Evolutionary conservation across 2,888 invertebrate genomes (phyloP).

Genomic region (Agrotis exclamationis): DNA sequence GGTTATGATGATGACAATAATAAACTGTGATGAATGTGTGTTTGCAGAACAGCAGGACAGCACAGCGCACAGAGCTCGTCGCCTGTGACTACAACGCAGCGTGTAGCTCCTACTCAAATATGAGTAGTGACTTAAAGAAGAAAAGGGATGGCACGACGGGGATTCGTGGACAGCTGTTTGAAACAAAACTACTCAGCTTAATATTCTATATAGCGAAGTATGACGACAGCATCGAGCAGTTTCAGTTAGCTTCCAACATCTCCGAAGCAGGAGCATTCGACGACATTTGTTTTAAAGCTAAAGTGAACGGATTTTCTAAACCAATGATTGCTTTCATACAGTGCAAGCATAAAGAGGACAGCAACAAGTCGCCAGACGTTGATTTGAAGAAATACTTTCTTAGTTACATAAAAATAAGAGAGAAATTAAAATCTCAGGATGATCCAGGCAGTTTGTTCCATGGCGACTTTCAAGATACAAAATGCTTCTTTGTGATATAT

Average conservation of each 20-base stretch:
- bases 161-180: slow-evolving; percentile 53
- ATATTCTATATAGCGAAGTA: slow-evolving; percentile 46
- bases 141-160: neutral
- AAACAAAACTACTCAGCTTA: slow-evolving; percentile 57
- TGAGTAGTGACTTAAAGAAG: too few species aligned
- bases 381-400: slow-evolving; percentile 40
- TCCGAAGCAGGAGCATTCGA: slow-evolving; percentile 52
- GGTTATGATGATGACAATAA: too few species aligned
- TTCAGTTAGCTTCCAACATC: slow-evolving; percentile 59
- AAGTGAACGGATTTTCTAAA: slow-evolving; percentile 16
- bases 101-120: too few species aligned
- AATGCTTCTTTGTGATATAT: slow-evolving; percentile 38
- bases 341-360: slow-evolving; percentile 54
- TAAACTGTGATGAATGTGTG: too few species aligned
- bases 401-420: slow-evolving; percentile 45
- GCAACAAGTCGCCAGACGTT: slow-evolving; percentile 2
- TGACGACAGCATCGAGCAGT: slow-evolving; percentile 42
- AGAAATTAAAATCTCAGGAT: slow-evolving; percentile 14
- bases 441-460: slow-evolving; percentile 24
- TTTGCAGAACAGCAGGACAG: too few species aligned
- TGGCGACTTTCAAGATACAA: slow-evolving; percentile 13
- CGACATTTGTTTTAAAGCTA: slow-evolving; percentile 56
- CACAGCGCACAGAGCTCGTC: too few species aligned
- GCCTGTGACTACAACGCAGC: too few species aligned
- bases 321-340: slow-evolving; percentile 48